Base-by-base conservation (phyloP, 2,113 vertebrate genomes). In the Corythoichthys haematopterus region DNA sequence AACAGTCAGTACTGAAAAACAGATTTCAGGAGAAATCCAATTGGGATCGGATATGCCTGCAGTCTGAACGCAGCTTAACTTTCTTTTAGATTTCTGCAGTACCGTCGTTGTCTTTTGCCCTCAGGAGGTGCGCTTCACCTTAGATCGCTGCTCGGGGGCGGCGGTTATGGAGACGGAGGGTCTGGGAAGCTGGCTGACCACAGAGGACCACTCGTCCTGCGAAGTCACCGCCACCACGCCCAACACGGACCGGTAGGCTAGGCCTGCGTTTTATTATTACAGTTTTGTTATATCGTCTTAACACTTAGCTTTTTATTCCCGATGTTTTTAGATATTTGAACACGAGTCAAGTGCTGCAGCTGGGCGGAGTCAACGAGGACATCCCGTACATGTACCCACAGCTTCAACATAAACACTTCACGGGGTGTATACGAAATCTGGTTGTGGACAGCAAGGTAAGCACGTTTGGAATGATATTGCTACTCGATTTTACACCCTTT, bases 401-500 rank as follows among this genome's bases (percentile, higher is more conserved):
- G 9, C 51, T 96, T 51, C 89, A 90, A 40, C 91, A 95, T 82
- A 94, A 92, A 75, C 94, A 94, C 85, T 96, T 95, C 70, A 93
- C 90, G 1, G 94, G 95, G 66, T 96, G 94, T 76, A 87, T 96
- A 56, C 92, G 92, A 65, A 95, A 95, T 86, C 78, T 96, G 52
- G 28, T 93, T 2, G 71, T 96, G 75, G 94, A 96, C 83, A 95
- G 93, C 90, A 92, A 95, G 93, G 95, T 96, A 86, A 83, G 20
- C 20, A 28, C 1, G 20, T 28, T 28, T 28, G 20, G 20, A 28
- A 28, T 28, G 20, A 28, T 28, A 28, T 28, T 28, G 20, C 20
- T 28, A 28, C 0, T 28, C 20, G 20, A 28, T 28, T 28, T 28
- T 28, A 28, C 20, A 28, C 20, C 20, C 20, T 28, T 28, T 28